Evolutionary conservation across 1,140 invertebrate species (phyloP).

Genomic region (Danaus melanippus): DNA sequence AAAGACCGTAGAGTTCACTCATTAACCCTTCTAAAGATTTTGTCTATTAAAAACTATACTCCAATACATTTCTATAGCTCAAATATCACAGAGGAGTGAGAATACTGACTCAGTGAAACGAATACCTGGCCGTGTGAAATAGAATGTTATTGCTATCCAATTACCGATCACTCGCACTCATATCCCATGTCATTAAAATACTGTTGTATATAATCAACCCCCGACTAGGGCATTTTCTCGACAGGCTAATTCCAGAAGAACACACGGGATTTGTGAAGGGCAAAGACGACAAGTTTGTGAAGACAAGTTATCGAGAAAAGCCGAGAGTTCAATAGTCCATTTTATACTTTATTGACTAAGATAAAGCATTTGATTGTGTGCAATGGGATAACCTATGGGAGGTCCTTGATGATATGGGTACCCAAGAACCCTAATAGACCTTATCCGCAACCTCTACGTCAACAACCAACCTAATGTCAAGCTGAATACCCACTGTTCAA

Average conservation of each 20-base stretch:
- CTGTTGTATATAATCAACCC: too few species aligned
- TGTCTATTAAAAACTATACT: too few species aligned
- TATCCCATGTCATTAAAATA: background rate
- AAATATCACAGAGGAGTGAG: too few species aligned
- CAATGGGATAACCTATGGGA: slow-evolving; percentile 10
- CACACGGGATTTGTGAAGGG: too few species aligned
- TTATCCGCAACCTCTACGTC: slow-evolving; percentile 6
- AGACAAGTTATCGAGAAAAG: slow-evolving; percentile 22
- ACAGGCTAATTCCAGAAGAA: background rate
- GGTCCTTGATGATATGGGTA: slow-evolving; percentile 11
- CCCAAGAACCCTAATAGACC: slow-evolving; percentile 6
- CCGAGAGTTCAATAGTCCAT: slow-evolving; percentile 13
- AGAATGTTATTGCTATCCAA: too few species aligned
- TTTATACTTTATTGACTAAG: background rate
- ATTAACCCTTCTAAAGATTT: too few species aligned
- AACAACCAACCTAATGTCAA: too few species aligned
- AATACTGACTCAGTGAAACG: too few species aligned
- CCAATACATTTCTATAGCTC: too few species aligned
- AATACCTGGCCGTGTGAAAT: too few species aligned
- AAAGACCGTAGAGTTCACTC: too few species aligned
- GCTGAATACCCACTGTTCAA: too few species aligned
- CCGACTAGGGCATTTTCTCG: background rate
- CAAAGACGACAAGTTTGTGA: slow-evolving; percentile 21
- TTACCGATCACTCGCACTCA: background rate
- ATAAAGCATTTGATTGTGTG: slow-evolving; percentile 17